Conservation (phyloP, 2,797 vertebrate species). For the Paramormyrops hopkinsi region DNA sequence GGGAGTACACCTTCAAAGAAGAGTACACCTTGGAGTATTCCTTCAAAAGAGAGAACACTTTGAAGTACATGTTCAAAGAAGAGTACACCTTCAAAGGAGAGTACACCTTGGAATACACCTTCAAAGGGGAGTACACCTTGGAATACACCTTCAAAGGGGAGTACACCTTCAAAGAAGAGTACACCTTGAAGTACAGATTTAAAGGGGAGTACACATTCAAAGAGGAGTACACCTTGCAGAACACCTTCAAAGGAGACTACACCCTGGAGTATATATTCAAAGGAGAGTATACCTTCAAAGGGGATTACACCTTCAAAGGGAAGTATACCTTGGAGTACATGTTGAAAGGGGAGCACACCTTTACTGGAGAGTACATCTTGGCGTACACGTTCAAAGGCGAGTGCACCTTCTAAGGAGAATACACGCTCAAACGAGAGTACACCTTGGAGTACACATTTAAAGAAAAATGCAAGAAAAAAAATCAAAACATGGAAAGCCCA, state of each 20-base stretch:
- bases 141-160: neutral
- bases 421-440: neutral
- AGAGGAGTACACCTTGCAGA: neutral
- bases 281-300: neutral
- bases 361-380: neutral
- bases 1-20: neutral
- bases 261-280: neutral
- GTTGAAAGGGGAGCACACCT: neutral
- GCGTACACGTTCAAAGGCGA: neutral
- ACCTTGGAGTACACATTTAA: neutral
- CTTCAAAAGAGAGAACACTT: neutral
- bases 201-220: neutral
- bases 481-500: neutral
- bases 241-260: neutral
- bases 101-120: neutral
- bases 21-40: neutral
- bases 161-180: neutral
- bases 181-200: neutral
- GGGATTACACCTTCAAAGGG: neutral
- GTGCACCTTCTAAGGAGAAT: neutral
- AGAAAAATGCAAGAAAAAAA: neutral
- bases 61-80: neutral
- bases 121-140: neutral
- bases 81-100: neutral
- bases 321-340: neutral